These are phyloP conservation scores for Pseudomyrmex dendroicus DNA, from an alignment of 1,140 invertebrate genomes.

Conservation along the genomic window DNA sequence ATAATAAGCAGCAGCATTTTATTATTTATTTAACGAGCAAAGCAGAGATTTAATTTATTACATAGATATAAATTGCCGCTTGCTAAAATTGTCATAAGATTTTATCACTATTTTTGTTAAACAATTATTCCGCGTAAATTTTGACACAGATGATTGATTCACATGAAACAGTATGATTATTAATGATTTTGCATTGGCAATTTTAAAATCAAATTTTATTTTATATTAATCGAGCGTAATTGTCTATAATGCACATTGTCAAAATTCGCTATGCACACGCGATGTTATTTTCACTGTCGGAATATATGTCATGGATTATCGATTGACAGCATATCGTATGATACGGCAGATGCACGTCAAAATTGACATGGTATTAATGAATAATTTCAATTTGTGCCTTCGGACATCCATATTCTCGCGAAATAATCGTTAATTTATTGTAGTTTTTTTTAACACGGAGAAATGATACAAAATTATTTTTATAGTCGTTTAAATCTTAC, in stretches of 20 bases:
- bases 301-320: neutral
- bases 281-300: slow-evolving; percentile 8
- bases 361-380: neutral
- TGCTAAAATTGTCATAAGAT: neutral
- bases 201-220: slow-evolving; percentile 9
- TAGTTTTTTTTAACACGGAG: no score
- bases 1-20: no score
- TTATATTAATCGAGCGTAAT: neutral
- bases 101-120: neutral
- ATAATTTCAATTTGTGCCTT: neutral
- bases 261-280: neutral
- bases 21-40: no score
- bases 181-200: slow-evolving; percentile 3
- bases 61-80: no score
- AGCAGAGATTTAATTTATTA: no score
- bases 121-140: neutral
- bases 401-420: neutral
- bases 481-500: no score
- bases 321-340: neutral
- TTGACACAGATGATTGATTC: neutral
- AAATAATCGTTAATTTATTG: neutral
- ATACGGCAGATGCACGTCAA: neutral
- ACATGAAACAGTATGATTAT: neutral
- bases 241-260: neutral
- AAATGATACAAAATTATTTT: no score